Percentiles rank a stretch among this genome's conserved stretches.
Evolutionary conservation across 2,113 vertebrate genomes (phyloP).

Genomic region (Chitala chitala): DNA sequence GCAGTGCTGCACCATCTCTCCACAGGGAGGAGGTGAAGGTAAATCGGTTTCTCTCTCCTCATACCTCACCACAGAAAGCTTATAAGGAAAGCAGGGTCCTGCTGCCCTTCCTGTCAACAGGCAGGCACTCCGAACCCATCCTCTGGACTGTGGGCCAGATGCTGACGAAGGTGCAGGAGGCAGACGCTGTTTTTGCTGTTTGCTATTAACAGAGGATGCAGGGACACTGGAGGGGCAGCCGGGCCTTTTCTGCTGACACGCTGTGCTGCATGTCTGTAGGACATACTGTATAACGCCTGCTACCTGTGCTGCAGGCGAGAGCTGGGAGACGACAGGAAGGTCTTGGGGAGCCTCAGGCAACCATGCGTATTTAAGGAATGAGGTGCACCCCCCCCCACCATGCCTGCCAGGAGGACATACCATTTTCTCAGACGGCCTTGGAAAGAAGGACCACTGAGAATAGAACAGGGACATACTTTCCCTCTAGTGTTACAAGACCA

Average conservation of each 20-base stretch:
- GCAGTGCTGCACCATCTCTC: background rate
- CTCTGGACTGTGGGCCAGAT: too few relatives aligned
- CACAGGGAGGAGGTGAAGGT: background rate
- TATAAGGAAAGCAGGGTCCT: too few relatives aligned
- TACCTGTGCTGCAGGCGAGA: background rate
- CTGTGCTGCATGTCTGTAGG: too few relatives aligned
- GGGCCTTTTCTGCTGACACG: background rate
- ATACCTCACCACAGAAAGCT: slow-evolving; percentile 41
- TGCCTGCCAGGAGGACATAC: too few relatives aligned
- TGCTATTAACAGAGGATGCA: too few relatives aligned
- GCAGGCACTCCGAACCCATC: too few relatives aligned
- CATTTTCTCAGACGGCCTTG: background rate
- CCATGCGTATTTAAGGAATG: too few relatives aligned
- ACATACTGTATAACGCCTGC: background rate
- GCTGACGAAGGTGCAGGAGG: rapidly evolving
- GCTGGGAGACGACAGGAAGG: background rate
- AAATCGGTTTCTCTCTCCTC: slow-evolving; percentile 48
- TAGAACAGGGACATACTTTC: background rate
- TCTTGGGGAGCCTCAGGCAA: too few relatives aligned
- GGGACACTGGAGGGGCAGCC: background rate
- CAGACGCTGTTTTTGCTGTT: background rate
- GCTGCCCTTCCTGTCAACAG: too few relatives aligned
- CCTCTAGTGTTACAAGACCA: too few relatives aligned
- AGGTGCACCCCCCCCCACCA: too few relatives aligned
- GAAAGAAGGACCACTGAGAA: background rate